Evolutionary conservation across 2,888 invertebrate genomes (phyloP), one percentile per base, ranked within the genome.

Genomic region (Phortica magna): DNA sequence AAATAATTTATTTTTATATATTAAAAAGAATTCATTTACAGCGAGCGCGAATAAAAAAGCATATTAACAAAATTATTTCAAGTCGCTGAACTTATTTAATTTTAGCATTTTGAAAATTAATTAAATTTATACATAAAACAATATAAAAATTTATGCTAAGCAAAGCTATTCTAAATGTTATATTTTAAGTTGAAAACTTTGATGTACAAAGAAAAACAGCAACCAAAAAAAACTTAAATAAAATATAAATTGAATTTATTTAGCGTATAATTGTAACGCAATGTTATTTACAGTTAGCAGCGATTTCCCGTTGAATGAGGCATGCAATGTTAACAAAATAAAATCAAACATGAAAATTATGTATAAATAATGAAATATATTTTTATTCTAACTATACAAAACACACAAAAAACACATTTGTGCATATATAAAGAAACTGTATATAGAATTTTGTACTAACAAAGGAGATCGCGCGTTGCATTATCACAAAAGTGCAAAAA

Each of bases 181-280:
- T 75, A 39, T 9, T 64, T 9, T 39, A 53, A 31, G 31, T 31
- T 31, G 31, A 22, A 55, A 74, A 73, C 72, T 78, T 78, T 81
- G 85, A 83, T 41, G 59, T 39, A 73, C 67, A 19, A 78, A 75
- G 78, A 68, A 73, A 76, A 75, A 53, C 22, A 22, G 71, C 74
- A 76, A 76, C 72, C 61, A 57, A 65, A 59, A 73, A 79, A 76
- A 61, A 75, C 75, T 55, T 76, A 76, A 75, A 55, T 17, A 14
- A n/a, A 55, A 7, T n/a, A 55, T 19, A 61, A 61, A 61, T 17
- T 61, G 17, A 61, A 61, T 53, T 53, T 53, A 53, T 53, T 53
- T 53, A 53, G n/a, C n/a, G 53, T n/a, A 10, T 53, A 53, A 14
- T n/a, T 17, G 7, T 17, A 9, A 59, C n/a, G 59, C 59, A 59